phyloP scores from a whole-genome alignment of 2,113 vertebrate species.

The Aleadryas rufinucha region DNA sequence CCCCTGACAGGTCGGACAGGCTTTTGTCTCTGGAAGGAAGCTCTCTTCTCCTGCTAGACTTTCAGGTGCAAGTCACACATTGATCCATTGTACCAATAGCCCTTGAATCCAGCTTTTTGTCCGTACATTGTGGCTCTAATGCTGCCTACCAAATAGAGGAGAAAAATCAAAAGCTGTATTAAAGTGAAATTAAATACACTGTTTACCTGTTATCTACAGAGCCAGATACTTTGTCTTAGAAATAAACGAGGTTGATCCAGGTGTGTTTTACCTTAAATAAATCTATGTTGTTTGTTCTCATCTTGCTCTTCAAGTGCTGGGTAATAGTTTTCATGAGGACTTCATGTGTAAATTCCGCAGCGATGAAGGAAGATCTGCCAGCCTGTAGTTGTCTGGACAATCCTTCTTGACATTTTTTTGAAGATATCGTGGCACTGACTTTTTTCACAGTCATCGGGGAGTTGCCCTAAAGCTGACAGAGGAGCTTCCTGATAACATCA shows the following conservation, averaged over 20 bases:
- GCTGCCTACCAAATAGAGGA: background rate
- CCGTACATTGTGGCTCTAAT: background rate
- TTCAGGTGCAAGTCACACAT: background rate
- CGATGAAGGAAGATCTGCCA: background rate
- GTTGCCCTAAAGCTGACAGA: background rate
- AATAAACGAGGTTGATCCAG: background rate
- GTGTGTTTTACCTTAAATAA: background rate
- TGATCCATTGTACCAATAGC: background rate
- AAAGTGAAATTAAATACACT: background rate
- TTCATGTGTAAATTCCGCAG: background rate
- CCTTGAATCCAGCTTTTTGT: background rate
- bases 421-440: background rate
- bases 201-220: background rate
- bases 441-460: background rate
- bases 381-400: background rate
- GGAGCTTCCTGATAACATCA: background rate
- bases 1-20: rapidly evolving
- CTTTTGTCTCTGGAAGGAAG: background rate
- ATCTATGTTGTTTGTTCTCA: background rate
- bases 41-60: background rate
- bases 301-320: background rate
- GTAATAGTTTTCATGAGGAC: background rate
- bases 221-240: background rate
- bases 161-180: background rate
- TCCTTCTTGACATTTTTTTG: background rate